Conservation (phyloP, 2,113 vertebrate genomes). For the Leptocoma aspasia region DNA sequence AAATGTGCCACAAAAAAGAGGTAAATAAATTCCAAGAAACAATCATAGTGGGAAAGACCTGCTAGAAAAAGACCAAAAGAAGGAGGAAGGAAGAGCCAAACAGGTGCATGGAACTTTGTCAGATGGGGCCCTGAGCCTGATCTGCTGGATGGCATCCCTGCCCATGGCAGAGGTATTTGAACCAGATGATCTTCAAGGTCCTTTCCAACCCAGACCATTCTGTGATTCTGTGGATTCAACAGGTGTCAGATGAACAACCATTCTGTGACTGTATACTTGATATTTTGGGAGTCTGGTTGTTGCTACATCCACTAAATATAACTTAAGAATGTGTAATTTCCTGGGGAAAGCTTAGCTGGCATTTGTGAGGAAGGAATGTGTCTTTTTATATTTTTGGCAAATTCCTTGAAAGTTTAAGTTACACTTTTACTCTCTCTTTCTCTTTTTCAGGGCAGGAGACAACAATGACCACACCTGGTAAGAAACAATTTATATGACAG, state of each 20-base stretch:
- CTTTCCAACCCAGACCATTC: neutral
- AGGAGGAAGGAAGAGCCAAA: neutral
- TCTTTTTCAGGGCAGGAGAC: neutral
- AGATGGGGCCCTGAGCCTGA: neutral
- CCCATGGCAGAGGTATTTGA: neutral
- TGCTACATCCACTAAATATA: neutral
- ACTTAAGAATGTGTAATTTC: neutral
- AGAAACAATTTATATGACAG: conserved; percentile 32
- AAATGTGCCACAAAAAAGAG: neutral
- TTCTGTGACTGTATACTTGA: neutral
- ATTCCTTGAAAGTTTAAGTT: neutral
- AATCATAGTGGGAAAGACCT: neutral
- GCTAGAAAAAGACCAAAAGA: neutral
- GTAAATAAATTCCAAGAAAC: neutral
- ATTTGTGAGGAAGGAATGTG: neutral
- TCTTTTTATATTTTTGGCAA: neutral
- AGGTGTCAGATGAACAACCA: no score
- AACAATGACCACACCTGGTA: accelerated
- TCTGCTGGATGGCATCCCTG: neutral
- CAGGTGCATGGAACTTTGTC: neutral
- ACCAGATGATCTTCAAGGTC: neutral
- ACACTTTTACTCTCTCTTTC: neutral
- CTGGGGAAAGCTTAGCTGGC: neutral
- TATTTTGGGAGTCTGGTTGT: neutral
- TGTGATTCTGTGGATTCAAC: neutral